Evolutionary conservation across 2,113 vertebrate genomes (phyloP), one percentile per base, ranked within the genome.

Genomic region (Python bivittatus): DNA sequence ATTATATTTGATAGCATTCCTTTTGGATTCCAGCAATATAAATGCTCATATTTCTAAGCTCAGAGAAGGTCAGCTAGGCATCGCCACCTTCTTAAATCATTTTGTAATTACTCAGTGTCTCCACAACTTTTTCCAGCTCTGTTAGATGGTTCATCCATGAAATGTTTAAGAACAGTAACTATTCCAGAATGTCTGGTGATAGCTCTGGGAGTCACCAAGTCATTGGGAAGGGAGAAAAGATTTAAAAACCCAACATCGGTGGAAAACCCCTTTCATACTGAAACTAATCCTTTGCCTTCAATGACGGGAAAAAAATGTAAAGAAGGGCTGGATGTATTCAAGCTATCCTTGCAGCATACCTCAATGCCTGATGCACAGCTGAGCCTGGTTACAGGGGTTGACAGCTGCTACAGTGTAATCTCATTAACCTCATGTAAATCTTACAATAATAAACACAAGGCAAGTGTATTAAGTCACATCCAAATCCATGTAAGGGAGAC

Each of bases 381-480:
- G 88, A 79, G 17, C 20, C 6, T 61, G 0, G 0, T 87, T 92
- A 33, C 72, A 17, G 22, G 85, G 33, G 54, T 84, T 22, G 42
- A 22, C 9, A 92, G 12, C 85, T 84, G 13, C 0, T 93, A 91
- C 25, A 20, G 56, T 29, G 61, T 91, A 91, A 91, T 93, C 86
- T 93, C 89, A 93, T 93, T 93, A 92, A 89, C 2, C 17, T 29
- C 68, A 12, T 90, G 91, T 84, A 92, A 90, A 92, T 90, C 56
- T 91, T 29, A 89, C 7, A 90, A 13, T 17, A 93, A 88, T 88
- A 91, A 93, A 84, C 38, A 29, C n/a, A n/a, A 90, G 89, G 1
- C 0, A 27, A 90, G 8, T 88, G 20, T 58, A 93, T 11, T 53
- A 86, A 91, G 58, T 79, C 56, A 93, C 83, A 89, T 38, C 15